Conservation (phyloP, 2,797 vertebrate species). For the Argya squamiceps region DNA sequence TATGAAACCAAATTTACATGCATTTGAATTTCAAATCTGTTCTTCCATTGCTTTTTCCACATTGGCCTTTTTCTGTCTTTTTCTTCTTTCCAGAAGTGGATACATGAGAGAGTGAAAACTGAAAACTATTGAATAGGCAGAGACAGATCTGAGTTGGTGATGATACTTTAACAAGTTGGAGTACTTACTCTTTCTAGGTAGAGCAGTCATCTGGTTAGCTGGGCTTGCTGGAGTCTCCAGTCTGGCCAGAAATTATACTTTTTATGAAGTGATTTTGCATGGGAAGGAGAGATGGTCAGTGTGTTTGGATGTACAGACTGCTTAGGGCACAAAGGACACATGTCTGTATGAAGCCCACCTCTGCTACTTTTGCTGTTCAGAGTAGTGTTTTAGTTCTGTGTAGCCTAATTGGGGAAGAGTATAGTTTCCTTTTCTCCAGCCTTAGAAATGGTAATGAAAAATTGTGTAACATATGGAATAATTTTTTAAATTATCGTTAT, state of each 20-base stretch:
- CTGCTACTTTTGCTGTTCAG: not conserved
- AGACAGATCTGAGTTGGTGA: not conserved
- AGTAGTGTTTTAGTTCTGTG: not conserved
- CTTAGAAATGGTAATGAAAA: not conserved
- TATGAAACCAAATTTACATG: not conserved
- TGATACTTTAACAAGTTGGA: not conserved
- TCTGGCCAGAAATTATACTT: not conserved
- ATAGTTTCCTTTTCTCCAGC: not conserved
- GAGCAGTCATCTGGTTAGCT: not conserved
- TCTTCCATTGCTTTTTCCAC: not conserved
- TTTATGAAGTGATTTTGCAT: not conserved
- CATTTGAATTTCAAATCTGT: fast-evolving
- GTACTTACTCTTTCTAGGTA: not conserved
- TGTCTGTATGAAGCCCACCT: not conserved
- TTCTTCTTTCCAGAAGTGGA: not conserved
- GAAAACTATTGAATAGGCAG: not conserved
- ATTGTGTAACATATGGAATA: not conserved
- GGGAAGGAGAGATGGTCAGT: not conserved
- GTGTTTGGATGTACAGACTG: not conserved
- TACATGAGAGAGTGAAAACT: not conserved
- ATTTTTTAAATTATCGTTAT: not conserved
- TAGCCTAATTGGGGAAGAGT: not conserved
- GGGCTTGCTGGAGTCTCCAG: not conserved
- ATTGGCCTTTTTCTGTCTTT: not conserved
- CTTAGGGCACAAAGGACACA: not conserved